phyloP scores from a whole-genome alignment of 2,113 vertebrate species.

The Tursiops truncatus region DNA sequence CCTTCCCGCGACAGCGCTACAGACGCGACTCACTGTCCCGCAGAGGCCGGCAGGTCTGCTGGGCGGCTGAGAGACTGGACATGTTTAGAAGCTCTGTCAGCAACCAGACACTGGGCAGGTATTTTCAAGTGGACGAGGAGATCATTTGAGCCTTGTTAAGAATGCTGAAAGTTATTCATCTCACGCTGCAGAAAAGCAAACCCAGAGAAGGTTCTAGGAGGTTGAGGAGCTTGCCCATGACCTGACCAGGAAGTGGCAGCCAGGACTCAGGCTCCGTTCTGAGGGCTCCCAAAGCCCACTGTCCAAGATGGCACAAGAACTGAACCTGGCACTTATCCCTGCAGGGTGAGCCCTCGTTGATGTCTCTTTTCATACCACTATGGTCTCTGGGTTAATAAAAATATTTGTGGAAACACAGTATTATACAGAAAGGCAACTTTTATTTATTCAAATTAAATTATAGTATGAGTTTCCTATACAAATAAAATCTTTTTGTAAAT shows the following conservation, averaged over 20 bases:
- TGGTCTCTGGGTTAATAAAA: neutral
- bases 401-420: neutral
- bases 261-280: accelerated
- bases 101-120: accelerated
- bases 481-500: constrained; percentile 81
- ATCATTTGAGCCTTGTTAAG: accelerated
- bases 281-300: accelerated
- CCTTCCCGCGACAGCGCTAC: accelerated
- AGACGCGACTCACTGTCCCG: accelerated
- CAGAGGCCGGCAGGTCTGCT: accelerated
- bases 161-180: accelerated
- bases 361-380: neutral
- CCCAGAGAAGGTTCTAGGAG: neutral
- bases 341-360: neutral
- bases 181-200: accelerated
- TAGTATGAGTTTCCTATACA: constrained; percentile 68
- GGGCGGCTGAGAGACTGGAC: accelerated
- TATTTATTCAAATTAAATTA: constrained; percentile 82
- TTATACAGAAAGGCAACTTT: constrained; percentile 58
- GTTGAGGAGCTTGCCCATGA: neutral
- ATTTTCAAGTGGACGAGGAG: neutral
- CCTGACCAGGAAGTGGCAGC: neutral
- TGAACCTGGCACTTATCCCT: accelerated
- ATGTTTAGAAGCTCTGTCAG: accelerated
- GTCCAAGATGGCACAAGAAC: accelerated